These are phyloP conservation scores for Trichonephila clavata DNA, from an alignment of 1,140 invertebrate species.

Conservation along the genomic window DNA sequence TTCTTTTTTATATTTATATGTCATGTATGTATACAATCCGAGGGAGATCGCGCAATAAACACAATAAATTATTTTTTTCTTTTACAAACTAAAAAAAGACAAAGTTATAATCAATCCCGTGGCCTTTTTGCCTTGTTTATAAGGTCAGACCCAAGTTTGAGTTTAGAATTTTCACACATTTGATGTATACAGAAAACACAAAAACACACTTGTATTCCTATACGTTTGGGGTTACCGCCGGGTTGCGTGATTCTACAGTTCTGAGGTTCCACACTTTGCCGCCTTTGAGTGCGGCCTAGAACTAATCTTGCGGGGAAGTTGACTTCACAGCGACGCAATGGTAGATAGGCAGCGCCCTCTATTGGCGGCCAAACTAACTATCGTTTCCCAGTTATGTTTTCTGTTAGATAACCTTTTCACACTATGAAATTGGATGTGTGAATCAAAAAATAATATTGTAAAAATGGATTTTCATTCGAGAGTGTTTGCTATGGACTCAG, in stretches of 20 bases:
- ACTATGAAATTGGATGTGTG: neutral
- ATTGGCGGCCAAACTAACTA: constrained; percentile 23
- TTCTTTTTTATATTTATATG: constrained; percentile 6
- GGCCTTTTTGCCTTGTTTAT: constrained; percentile 54
- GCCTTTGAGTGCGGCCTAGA: constrained; percentile 59
- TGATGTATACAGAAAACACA: constrained; percentile 11
- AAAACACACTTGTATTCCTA: constrained; percentile 56
- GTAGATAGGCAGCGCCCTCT: constrained; percentile 63
- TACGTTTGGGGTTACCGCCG: neutral
- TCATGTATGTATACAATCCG: constrained; percentile 31
- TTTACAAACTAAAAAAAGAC: neutral
- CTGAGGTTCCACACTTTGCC: constrained; percentile 64
- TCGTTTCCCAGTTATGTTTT: neutral
- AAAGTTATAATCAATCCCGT: constrained; percentile 42
- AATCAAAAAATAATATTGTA: neutral
- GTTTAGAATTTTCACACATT: constrained; percentile 34
- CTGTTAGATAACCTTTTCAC: constrained; percentile 1
- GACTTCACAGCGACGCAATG: constrained; percentile 66
- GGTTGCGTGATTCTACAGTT: constrained; percentile 20
- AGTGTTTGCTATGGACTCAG: neutral
- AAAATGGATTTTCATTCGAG: neutral
- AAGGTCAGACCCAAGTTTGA: constrained; percentile 48
- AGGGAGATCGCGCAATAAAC: neutral
- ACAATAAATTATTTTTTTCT: constrained; percentile 15
- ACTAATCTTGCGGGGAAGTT: constrained; percentile 75